phyloP scores from a whole-genome alignment of 2,797 vertebrate species.

The Kryptolebias ocellatus region DNA sequence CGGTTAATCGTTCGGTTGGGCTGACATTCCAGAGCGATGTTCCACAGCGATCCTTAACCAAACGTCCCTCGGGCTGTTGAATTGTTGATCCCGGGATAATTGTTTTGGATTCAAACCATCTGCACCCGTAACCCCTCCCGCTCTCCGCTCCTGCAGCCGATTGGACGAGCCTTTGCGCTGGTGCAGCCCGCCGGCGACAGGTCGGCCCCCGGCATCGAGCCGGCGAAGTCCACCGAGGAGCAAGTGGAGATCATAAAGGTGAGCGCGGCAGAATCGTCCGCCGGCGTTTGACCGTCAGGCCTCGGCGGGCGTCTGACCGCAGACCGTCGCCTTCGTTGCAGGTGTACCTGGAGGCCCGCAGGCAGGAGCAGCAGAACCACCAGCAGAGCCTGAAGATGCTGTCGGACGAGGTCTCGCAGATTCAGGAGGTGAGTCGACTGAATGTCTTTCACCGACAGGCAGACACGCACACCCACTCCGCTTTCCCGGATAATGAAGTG shows the following conservation, averaged over 20 bases:
- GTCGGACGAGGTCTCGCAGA: slow-evolving; percentile 90
- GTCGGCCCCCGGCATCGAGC: slow-evolving; percentile 80
- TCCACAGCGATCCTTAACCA: background rate
- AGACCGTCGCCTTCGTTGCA: slow-evolving; percentile 47
- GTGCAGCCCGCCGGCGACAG: slow-evolving; percentile 78
- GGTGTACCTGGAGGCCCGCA: slow-evolving; percentile 90
- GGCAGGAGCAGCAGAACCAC: slow-evolving; percentile 82
- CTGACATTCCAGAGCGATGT: slow-evolving; percentile 3
- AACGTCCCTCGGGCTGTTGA: background rate
- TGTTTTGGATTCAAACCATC: too few species aligned
- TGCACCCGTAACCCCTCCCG: slow-evolving; percentile 8
- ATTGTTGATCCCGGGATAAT: background rate
- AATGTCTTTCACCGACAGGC: background rate
- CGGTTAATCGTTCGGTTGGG: slow-evolving; percentile 2
- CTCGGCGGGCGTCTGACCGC: background rate
- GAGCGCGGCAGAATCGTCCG: slow-evolving; percentile 10
- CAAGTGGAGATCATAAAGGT: slow-evolving; percentile 95
- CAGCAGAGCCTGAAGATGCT: slow-evolving; percentile 88
- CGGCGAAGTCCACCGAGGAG: slow-evolving; percentile 85
- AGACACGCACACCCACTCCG: background rate
- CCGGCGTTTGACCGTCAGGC: background rate
- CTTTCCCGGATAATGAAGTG: too few species aligned
- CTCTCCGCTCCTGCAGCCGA: slow-evolving; percentile 77
- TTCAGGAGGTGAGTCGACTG: slow-evolving; percentile 87
- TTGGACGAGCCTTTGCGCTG: slow-evolving; percentile 88